Evolutionary conservation across 2,797 vertebrate species (phyloP).

Genomic region (Fistularia tabacaria): DNA sequence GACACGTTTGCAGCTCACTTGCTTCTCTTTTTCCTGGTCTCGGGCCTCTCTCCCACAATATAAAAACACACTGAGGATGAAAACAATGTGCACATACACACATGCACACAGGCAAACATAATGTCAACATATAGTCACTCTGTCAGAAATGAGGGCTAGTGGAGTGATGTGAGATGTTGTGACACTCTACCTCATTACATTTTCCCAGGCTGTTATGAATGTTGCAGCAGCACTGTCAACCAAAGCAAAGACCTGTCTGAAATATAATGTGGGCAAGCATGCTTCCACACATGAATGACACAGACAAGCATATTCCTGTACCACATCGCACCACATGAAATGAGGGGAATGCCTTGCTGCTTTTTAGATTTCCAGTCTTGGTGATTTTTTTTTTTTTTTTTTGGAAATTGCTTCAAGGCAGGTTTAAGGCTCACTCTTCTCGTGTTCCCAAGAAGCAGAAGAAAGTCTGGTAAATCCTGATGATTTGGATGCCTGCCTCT

Average conservation of each 20-base stretch:
- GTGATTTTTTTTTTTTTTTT: conserved; percentile 7
- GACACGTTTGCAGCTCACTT: conserved; percentile 47
- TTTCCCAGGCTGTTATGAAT: conserved; percentile 62
- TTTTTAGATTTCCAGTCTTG: conserved; percentile 23
- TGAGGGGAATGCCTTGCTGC: conserved; percentile 25
- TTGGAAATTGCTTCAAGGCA: conserved; percentile 27
- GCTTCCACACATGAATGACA: conserved; percentile 6
- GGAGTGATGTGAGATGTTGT: conserved; percentile 71
- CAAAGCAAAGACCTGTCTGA: conserved; percentile 51
- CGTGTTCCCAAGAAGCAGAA: conserved; percentile 7
- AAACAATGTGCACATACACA: conserved; percentile 26
- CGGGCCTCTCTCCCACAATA: conserved; percentile 38
- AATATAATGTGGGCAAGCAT: conserved; percentile 30
- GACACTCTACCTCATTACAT: conserved; percentile 78
- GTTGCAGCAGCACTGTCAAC: conserved; percentile 68
- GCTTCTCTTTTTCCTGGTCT: conserved; percentile 37
- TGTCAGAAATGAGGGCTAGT: conserved; percentile 61
- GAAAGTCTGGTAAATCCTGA: conserved; percentile 22
- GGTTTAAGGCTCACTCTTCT: conserved; percentile 34
- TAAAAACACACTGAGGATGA: conserved; percentile 48
- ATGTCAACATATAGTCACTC: conserved; percentile 28
- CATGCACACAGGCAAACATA: conserved; percentile 9
- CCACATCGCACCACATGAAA: conserved; percentile 12
- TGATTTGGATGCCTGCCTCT: conserved; percentile 26
- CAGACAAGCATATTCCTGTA: conserved; percentile 12